phyloP scores from a whole-genome alignment of 2,888 invertebrate species.

The Nebria brevicollis region DNA sequence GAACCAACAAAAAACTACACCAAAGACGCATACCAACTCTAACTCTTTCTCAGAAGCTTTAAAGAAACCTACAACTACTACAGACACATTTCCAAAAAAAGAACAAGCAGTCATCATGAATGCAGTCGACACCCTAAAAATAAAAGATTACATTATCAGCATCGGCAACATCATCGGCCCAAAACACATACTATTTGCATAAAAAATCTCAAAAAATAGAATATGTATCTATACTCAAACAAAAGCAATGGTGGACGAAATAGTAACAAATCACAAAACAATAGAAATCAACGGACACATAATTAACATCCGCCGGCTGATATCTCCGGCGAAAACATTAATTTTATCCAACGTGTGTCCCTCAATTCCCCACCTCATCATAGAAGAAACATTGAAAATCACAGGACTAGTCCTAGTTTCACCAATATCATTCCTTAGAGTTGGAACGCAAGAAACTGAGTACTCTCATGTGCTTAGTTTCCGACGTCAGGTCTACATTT shows the following conservation, averaged over 20 bases:
- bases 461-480: slow-evolving; percentile 49
- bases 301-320: slow-evolving; percentile 4
- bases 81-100: slow-evolving; percentile 29
- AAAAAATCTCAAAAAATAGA: slow-evolving; percentile 17
- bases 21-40: neutral
- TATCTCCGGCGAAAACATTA: slow-evolving; percentile 12
- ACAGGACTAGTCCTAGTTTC: slow-evolving; percentile 46
- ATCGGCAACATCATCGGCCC: slow-evolving; percentile 13
- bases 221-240: slow-evolving; percentile 11
- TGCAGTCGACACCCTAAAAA: slow-evolving; percentile 16
- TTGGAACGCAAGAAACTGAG: slow-evolving; percentile 45
- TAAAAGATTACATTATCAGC: slow-evolving; percentile 20
- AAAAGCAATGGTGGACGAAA: slow-evolving; percentile 12
- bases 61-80: slow-evolving; percentile 29
- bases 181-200: slow-evolving; percentile 1
- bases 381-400: slow-evolving; percentile 40
- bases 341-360: slow-evolving; percentile 48
- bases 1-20: neutral
- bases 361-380: slow-evolving; percentile 46
- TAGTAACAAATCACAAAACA: slow-evolving; percentile 11
- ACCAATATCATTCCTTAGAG: slow-evolving; percentile 47
- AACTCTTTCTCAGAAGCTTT: slow-evolving; percentile 32
- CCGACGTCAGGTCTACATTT: slow-evolving; percentile 48
- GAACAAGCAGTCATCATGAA: slow-evolving; percentile 21
- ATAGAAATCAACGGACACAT: neutral